Percentiles rank a stretch among this genome's conserved stretches.
phyloP scores from a whole-genome alignment of 2,113 vertebrate species.

The Mus musculus region GRCm39 chr3:159101001-159101500 shows the following conservation, averaged over 20 bases:
- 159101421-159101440: too few species aligned
- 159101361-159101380: constrained; percentile 70
- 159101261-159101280: background rate
- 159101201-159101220: background rate
- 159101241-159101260: constrained; percentile 2
- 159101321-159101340: constrained; percentile 36
- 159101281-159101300: constrained; percentile 26
- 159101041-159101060: constrained; percentile 22
- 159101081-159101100: constrained; percentile 51
- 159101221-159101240: constrained; percentile 15
- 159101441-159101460: too few species aligned
- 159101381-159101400: constrained; percentile 68
- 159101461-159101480: constrained; percentile 11
- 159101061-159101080: constrained; percentile 8
- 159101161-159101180: constrained; percentile 43
- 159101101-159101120: background rate
- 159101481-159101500: constrained; percentile 57
- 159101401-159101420: constrained; percentile 67
- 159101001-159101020: constrained; percentile 47
- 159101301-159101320: background rate
- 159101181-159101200: constrained; percentile 21
- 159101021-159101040: constrained; percentile 24
- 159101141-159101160: constrained; percentile 34
- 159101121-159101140: constrained; percentile 18
- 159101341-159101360: constrained; percentile 52